Evolutionary conservation across 2,797 vertebrate species (phyloP).

Genomic region (Urocyon cinereoargenteus): DNA sequence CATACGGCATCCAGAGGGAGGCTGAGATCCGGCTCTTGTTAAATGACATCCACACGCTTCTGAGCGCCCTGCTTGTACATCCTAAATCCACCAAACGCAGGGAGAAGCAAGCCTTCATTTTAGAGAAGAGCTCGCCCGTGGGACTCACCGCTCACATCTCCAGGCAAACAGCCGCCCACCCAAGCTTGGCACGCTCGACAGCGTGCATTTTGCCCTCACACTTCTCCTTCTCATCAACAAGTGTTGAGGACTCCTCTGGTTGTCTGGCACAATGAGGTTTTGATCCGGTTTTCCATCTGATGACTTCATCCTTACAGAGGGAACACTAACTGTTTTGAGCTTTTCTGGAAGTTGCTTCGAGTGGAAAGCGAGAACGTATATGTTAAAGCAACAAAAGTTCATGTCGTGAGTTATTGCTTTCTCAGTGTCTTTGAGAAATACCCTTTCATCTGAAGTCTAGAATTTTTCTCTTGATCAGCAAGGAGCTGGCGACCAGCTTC

Average conservation of each 20-base stretch:
- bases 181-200: rapidly evolving
- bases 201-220: rapidly evolving
- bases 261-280: rapidly evolving
- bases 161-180: not conserved
- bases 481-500: conserved; percentile 64
- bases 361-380: not conserved
- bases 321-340: not conserved
- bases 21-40: not conserved
- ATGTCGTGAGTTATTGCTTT: not conserved
- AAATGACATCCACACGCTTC: not conserved
- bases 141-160: rapidly evolving
- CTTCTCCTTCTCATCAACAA: no score
- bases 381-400: not conserved
- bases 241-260: rapidly evolving
- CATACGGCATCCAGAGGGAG: rapidly evolving
- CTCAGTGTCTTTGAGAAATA: not conserved
- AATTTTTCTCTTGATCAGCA: conserved; percentile 74
- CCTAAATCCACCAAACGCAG: rapidly evolving
- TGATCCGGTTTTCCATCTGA: not conserved
- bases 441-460: conserved; percentile 50
- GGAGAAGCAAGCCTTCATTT: not conserved
- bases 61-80: rapidly evolving
- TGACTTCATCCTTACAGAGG: not conserved
- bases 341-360: not conserved
- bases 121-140: rapidly evolving